Percentiles rank a stretch among this genome's conserved stretches.
These are phyloP conservation scores for Neoaliturus tenellus DNA, from an alignment of 2,888 invertebrate species.

Conservation along the genomic window DNA sequence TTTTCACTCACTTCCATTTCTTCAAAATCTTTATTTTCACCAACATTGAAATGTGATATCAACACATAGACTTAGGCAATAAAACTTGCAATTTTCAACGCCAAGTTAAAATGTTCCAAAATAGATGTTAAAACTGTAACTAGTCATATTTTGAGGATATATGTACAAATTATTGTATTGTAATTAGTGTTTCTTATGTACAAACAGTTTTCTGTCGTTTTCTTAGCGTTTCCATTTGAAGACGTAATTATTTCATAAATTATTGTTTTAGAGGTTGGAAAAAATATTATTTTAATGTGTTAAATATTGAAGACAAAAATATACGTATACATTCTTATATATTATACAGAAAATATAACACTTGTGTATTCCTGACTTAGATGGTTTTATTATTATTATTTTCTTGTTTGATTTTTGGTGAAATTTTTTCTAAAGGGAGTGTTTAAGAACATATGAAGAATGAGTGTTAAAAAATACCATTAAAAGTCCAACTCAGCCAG, in stretches of 20 bases:
- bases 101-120: slow-evolving; percentile 39
- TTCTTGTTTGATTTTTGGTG: background rate
- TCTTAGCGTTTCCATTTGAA: background rate
- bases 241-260: background rate
- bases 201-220: background rate
- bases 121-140: slow-evolving; percentile 31
- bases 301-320: background rate
- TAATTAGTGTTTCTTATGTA: slow-evolving; percentile 46
- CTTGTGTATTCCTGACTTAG: background rate
- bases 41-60: slow-evolving; percentile 29
- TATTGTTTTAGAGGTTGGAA: background rate
- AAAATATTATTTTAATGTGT: slow-evolving; percentile 1
- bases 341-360: slow-evolving; percentile 23
- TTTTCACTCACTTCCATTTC: background rate
- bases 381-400: background rate
- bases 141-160: slow-evolving; percentile 43
- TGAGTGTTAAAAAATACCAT: background rate
- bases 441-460: no score
- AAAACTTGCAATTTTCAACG: slow-evolving; percentile 44
- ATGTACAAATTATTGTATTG: slow-evolving; percentile 50
- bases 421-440: background rate
- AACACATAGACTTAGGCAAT: slow-evolving; percentile 39
- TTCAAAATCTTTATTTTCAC: background rate
- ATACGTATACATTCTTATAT: slow-evolving; percentile 9
- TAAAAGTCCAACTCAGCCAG: background rate